These are phyloP conservation scores for Lasioglossum lativentre DNA, from an alignment of 2,888 invertebrate species.

Conservation along the genomic window DNA sequence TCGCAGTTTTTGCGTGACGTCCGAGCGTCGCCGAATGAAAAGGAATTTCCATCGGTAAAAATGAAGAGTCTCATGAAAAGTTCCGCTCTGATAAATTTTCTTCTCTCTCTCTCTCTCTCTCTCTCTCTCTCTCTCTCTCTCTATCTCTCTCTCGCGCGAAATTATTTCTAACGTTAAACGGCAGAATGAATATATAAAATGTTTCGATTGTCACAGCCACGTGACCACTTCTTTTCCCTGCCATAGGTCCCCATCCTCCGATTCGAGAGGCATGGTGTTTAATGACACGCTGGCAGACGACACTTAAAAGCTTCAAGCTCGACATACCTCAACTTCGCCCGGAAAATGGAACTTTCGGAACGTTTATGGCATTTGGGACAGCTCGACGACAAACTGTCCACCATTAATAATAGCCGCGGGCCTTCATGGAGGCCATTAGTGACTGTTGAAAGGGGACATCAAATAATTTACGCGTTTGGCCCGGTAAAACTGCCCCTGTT, in stretches of 20 bases:
- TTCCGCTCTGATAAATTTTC: background rate
- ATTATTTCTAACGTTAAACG: conserved; percentile 12
- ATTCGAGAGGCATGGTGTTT: conserved; percentile 26
- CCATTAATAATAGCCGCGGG: conserved; percentile 74
- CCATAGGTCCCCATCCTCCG: background rate
- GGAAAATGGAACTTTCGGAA: conserved; percentile 48
- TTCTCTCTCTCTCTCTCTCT: no score
- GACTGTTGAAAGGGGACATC: conserved; percentile 71
- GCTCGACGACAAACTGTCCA: conserved; percentile 65
- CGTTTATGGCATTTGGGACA: conserved; percentile 65
- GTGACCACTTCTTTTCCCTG: background rate
- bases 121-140: no score
- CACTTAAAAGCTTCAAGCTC: conserved; percentile 45
- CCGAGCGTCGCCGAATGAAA: background rate
- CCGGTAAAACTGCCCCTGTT: conserved; percentile 16
- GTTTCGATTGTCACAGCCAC: background rate
- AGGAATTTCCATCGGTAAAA: background rate
- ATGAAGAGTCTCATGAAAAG: background rate
- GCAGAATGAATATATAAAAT: conserved; percentile 25
- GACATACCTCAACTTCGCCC: conserved; percentile 28
- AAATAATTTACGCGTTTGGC: conserved; percentile 76
- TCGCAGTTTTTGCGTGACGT: background rate
- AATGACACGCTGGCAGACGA: conserved; percentile 37
- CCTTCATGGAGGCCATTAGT: conserved; percentile 73
- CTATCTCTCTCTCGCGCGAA: background rate